Evolutionary conservation across 2,888 invertebrate genomes (phyloP).

Genomic region (Andrena minutula): DNA sequence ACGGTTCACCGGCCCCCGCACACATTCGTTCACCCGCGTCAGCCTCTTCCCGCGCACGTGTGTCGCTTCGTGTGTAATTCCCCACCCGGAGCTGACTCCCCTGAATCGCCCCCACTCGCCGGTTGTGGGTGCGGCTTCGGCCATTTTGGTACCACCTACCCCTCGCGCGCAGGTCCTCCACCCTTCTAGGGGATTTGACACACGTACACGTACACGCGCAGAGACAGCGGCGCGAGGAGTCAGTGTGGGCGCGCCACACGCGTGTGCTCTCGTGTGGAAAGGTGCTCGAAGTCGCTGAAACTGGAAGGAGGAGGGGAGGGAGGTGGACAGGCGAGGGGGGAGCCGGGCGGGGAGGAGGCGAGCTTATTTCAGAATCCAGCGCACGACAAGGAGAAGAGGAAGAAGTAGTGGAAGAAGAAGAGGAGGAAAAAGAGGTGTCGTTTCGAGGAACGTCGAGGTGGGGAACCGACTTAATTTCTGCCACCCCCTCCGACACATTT

Average conservation of each 20-base stretch:
- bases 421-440: constrained; percentile 79
- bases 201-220: constrained; percentile 55
- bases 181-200: constrained; percentile 73
- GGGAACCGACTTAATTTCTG: constrained; percentile 82
- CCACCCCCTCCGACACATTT: constrained; percentile 73
- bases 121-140: constrained; percentile 78
- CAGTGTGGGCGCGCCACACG: constrained; percentile 46
- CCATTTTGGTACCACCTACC: constrained; percentile 84
- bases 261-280: constrained; percentile 65
- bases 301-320: constrained; percentile 57
- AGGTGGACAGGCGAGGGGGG: constrained; percentile 31
- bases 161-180: constrained; percentile 75
- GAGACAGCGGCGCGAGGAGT: background rate
- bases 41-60: constrained; percentile 62
- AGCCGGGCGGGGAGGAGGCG: constrained; percentile 45
- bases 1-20: constrained; percentile 45
- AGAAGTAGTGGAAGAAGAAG: constrained; percentile 72
- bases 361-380: constrained; percentile 82
- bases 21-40: constrained; percentile 42
- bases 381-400: constrained; percentile 70
- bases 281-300: constrained; percentile 62
- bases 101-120: constrained; percentile 76
- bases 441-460: constrained; percentile 72
- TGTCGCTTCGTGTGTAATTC: constrained; percentile 62
- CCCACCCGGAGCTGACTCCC: constrained; percentile 75